Evolutionary conservation across 2,113 vertebrate species (phyloP).

Genomic region (Scortum barcoo): DNA sequence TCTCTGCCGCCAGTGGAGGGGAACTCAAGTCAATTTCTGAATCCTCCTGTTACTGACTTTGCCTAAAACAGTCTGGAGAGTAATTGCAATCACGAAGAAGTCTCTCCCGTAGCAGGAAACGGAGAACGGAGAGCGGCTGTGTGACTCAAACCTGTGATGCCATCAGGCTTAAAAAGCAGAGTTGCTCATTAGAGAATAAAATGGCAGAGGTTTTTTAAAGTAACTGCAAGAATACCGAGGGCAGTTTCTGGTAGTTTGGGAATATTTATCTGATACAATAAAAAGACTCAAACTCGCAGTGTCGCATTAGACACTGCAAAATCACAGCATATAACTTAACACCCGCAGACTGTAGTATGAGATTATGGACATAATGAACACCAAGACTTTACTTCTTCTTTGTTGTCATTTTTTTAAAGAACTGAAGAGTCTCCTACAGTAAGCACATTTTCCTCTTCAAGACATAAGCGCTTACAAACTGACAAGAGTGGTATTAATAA

Average conservation of each 20-base stretch:
- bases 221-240: constrained; percentile 33
- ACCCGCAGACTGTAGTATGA: not conserved
- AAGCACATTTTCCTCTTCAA: not conserved
- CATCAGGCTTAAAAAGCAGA: constrained; percentile 36
- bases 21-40: constrained; percentile 17
- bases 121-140: constrained; percentile 7
- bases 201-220: constrained; percentile 26
- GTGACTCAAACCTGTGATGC: constrained; percentile 44
- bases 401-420: constrained; percentile 2
- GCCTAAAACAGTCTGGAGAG: constrained; percentile 29
- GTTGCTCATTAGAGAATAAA: constrained; percentile 33
- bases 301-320: constrained; percentile 5
- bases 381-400: not conserved
- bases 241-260: constrained; percentile 18
- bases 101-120: constrained; percentile 6
- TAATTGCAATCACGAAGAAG: constrained; percentile 45
- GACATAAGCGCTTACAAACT: not conserved
- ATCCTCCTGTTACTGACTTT: constrained; percentile 22
- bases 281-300: constrained; percentile 13
- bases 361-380: constrained; percentile 9
- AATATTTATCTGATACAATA: constrained; percentile 43
- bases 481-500: not conserved
- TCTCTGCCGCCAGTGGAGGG: constrained; percentile 2
- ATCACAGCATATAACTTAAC: constrained; percentile 1
- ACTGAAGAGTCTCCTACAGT: not conserved